Conservation (phyloP, 35 echinoderm and acorn worm genomes). For the Anneissia japonica region DNA sequence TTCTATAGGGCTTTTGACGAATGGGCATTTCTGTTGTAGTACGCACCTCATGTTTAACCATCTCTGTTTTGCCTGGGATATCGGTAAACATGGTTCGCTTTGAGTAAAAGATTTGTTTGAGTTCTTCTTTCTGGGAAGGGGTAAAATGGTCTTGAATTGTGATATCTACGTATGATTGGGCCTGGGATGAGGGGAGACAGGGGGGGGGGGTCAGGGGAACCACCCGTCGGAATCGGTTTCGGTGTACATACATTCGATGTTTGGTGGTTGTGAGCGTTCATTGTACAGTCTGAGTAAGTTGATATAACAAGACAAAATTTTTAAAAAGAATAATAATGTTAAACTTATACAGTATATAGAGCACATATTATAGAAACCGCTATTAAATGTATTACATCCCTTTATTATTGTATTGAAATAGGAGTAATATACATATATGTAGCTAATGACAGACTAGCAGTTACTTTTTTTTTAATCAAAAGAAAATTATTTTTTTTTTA, state of each 20-base stretch:
- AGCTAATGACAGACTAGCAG: too few species aligned
- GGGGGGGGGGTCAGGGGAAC: not conserved
- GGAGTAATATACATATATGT: too few species aligned
- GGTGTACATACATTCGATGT: not conserved
- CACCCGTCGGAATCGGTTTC: not conserved
- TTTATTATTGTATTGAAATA: too few species aligned
- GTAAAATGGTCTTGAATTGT: not conserved
- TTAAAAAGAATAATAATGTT: too few species aligned
- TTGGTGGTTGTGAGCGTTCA: not conserved
- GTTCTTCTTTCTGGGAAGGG: not conserved
- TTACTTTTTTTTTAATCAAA: too few species aligned
- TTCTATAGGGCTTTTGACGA: constrained; percentile 28
- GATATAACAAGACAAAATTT: too few species aligned
- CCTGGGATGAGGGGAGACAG: not conserved
- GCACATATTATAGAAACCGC: too few species aligned
- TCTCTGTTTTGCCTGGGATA: constrained; percentile 30
- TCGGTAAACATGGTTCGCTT: constrained; percentile 12
- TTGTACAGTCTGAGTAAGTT: constrained; percentile 18
- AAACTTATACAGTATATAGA: too few species aligned
- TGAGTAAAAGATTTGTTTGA: not conserved
- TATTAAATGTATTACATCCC: too few species aligned
- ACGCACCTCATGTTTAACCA: constrained; percentile 23
- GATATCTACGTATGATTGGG: not conserved
- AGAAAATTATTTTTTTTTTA: too few species aligned
- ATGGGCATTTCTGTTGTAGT: constrained; percentile 10